Base-by-base conservation (phyloP, 2,797 vertebrate genomes). In the Cossypha caffra region DNA sequence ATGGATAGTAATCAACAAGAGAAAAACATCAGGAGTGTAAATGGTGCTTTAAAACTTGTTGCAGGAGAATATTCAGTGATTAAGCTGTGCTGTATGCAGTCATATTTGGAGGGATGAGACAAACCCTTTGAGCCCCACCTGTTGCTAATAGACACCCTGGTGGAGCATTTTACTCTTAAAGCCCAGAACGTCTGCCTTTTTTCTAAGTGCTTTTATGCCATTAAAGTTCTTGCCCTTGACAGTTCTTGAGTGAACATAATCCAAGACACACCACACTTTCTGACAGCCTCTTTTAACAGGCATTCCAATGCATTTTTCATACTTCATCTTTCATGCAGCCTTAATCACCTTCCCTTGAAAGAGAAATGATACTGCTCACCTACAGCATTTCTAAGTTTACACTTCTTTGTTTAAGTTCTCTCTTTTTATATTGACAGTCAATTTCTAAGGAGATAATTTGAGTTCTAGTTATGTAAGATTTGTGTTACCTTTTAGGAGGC, bases 301-400 rank as follows among this genome's bases (percentile, higher is more conserved):
- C 75, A 91, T 97, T 97, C 93, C 88, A 85, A 23, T 72, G 75
- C 43, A 59, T 77, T 93, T 93, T 95, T 97, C 73, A 29, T 93
- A 96, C 81, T 93, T 93, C 88, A 96, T 97, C 92, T 86, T 92
- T 97, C 91, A 95, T 69, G 40, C 43, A 84, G 58, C 67, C 38
- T 90, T 96, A 93, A 93, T 94, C 71, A 47, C 82, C 78, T 69
- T 87, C 42, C 55, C 71, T 81, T 93, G 77, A 86, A 94, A 82
- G 63, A 77, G 62, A 88, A 90, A 91, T 7, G 7, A 69, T 73
- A 33, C 57, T 45, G 12, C 58, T 96, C 83, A 96, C 91, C 76
- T 93, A 92, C 3, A 0, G 45, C 47, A 77, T 87, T 86, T 93
- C 77, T 81, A 92, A 94, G 72, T 80, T 88, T 86, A 66, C 61